phyloP scores from a whole-genome alignment of 1,140 invertebrate genomes.

The Proales similis region DNA sequence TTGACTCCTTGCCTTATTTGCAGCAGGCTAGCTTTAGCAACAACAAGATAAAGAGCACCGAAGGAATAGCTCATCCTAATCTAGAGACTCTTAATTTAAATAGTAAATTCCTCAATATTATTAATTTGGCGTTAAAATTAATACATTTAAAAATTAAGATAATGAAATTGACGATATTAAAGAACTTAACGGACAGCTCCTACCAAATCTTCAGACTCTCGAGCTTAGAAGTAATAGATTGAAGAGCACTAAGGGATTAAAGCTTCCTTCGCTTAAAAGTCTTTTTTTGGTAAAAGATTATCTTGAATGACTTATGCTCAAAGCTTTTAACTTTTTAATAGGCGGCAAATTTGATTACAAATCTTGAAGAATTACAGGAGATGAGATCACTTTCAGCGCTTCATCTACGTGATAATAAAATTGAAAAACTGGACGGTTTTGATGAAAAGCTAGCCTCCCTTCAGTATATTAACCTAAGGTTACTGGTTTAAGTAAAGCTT shows the following conservation, averaged over 20 bases:
- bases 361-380: constrained; percentile 46
- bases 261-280: constrained; percentile 49
- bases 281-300: constrained; percentile 47
- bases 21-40: constrained; percentile 50
- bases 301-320: constrained; percentile 1
- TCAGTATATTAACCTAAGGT: constrained; percentile 52
- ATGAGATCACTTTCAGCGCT: constrained; percentile 45
- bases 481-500: not conserved
- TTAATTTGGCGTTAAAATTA: not conserved
- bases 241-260: constrained; percentile 47
- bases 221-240: constrained; percentile 51
- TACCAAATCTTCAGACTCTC: constrained; percentile 46
- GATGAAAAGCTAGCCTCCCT: constrained; percentile 44
- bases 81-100: constrained; percentile 49
- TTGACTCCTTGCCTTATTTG: constrained; percentile 51
- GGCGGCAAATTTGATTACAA: constrained; percentile 49
- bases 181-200: constrained; percentile 42
- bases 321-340: constrained; percentile 39
- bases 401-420: constrained; percentile 51
- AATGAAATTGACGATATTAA: constrained; percentile 37
- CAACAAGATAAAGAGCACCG: constrained; percentile 48
- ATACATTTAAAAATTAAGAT: constrained; percentile 17
- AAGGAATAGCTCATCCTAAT: constrained; percentile 49
- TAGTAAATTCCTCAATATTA: constrained; percentile 49
- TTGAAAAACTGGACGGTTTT: constrained; percentile 49